phyloP scores from a whole-genome alignment of 2,113 vertebrate species.

The Andinoacara biseriatus region DNA sequence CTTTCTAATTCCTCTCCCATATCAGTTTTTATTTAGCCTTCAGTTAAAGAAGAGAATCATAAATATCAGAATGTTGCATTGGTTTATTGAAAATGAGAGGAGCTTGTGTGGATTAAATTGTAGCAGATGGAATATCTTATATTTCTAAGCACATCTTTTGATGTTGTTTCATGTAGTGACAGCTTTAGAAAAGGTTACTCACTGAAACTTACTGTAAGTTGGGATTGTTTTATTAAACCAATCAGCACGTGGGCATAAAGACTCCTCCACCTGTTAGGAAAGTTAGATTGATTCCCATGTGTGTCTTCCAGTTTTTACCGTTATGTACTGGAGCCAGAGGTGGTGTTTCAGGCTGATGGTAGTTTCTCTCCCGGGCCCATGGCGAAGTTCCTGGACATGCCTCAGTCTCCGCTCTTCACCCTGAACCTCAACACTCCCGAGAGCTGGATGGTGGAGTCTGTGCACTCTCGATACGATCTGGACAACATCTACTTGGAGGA shows the following conservation, averaged over 20 bases:
- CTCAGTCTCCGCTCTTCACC: constrained; percentile 94
- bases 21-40: neutral
- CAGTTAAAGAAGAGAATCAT: neutral
- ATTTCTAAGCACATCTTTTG: neutral
- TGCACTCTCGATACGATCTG: constrained; percentile 92
- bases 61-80: neutral
- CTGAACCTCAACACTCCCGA: constrained; percentile 96
- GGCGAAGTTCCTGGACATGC: constrained; percentile 97
- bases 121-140: no score
- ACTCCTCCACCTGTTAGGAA: neutral
- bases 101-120: no score
- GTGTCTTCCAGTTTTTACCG: constrained; percentile 89
- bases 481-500: constrained; percentile 98
- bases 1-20: neutral
- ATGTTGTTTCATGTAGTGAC: neutral
- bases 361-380: constrained; percentile 89
- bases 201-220: neutral
- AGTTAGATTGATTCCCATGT: neutral
- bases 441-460: constrained; percentile 98
- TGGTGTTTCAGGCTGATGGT: constrained; percentile 86
- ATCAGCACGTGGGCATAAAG: neutral
- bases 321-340: constrained; percentile 93
- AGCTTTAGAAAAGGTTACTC: no score
- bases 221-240: neutral
- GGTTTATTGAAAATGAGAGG: neutral